Base-by-base conservation (phyloP, 53 echinoderm and acorn worm species). In the Patiria pectinifera region DNA sequence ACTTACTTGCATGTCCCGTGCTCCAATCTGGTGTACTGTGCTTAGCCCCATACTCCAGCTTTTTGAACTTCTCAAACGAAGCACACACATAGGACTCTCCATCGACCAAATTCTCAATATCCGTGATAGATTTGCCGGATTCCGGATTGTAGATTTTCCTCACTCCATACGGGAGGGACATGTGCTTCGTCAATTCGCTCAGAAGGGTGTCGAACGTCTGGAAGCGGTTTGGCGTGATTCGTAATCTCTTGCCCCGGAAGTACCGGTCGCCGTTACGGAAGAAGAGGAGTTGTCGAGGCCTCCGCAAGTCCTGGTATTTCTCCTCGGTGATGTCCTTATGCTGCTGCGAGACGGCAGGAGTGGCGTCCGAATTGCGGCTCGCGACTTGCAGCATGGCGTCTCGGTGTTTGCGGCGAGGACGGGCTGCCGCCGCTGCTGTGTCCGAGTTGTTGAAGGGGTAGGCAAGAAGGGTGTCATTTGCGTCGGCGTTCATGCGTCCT, bases 181-280 rank as follows among this genome's bases (percentile, higher is more conserved):
- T 94, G 59, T 94, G 94, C 89, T 97, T 94, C 3, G 99, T 99
- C 70, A 99, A 86, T 62, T 99, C 99, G 72, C 94, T 94, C 48
- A 99, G 92, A 47, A 99, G 96, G 61, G 85, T 97, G 48, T 95
- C 96, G 62, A 97, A 95, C 2, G 96, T 88, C n/a, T 96, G 76
- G 80, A 97, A 99, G 4, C 96, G 92, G 62, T 99, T 97, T 2
- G 99, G 99, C n/a, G 96, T 97, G 19, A 99, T 96, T 58, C 95
- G 84, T 53, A 99, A 83, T 82, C 95, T 93, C 91, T 99, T 99
- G 45, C 99, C 99, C 72, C 93, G 92, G 86, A 92, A 99, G 95
- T 94, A 99, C 6, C 90, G 92, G 87, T 99, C 99, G 58, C 99
- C 99, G n/a, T 99, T 99, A 78, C 99, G 97, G 91, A 83, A 99